Base-by-base conservation (phyloP, 2,888 invertebrate species). In the Auanema freiburgensis region DNA sequence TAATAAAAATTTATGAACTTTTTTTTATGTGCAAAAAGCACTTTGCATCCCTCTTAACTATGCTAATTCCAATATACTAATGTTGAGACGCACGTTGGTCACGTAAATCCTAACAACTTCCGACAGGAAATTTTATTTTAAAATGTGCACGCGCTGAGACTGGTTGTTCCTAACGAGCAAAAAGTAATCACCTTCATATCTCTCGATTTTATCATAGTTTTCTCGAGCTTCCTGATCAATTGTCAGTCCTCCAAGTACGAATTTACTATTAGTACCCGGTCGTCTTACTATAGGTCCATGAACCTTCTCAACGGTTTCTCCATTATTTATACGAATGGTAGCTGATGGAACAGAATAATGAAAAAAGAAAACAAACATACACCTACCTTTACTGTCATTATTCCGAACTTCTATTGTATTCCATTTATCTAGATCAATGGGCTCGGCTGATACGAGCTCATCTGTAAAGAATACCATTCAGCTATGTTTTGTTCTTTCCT, bases 381-480 rank as follows among this genome's bases (percentile, higher is more conserved):
- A 8, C 23, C 1, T 14, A 72, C 72, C 76, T 59, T 66, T 59
- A 1, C 59, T 52, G 10, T 43, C 52, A 51, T 70, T 67, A 54
- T 75, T 76, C 21, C 51, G 66, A 10, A 79, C 62, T 24, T 64
- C 52, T 2, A 79, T 61, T 12, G 69, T 68, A 24, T 77, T 67
- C 79, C 78, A 79, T 50, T 79, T 72, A 55, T 69, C 65, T 6
- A 61, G 50, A 23, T 58, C 62, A 16, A 73, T 46, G n/a, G 46
- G 57, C 21, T 66, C 62, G 1, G 64, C 58, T 2, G 67, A 62
- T 24, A 64, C 68, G 16, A 72, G 58, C 18, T 66, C 59, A 56
- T 72, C 72, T 67, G 41, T 14, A 53, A 60, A 44, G 33, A 43
- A 12, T 23, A 14, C 5, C 14, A n/a, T n/a, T 23, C 11, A 58